Evolutionary conservation across 2,888 invertebrate species (phyloP), one percentile per base, ranked within the genome.

Genomic region (Aphelenchoides bicaudatus): DNA sequence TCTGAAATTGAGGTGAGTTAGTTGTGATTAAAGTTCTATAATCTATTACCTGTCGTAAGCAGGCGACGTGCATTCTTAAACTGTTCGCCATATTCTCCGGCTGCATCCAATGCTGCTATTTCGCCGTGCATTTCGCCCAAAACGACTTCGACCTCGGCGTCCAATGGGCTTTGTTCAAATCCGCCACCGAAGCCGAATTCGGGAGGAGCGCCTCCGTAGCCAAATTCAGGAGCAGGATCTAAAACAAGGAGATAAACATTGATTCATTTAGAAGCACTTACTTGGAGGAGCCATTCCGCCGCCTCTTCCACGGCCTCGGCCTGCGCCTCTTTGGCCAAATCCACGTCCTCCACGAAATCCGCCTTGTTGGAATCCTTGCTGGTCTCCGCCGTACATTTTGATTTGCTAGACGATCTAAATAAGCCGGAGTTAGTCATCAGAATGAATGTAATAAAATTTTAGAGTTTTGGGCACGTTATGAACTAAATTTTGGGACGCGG

Each of bases 131-230:
- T 77, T 54, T 77, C 77, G 21, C 73, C 56, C n/a, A 72, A 53
- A 10, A 77, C 77, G n/a, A 67, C 64, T 56, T 69, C 65, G 55
- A 77, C 71, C 56, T 77, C 77, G 19, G 74, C 73, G 50, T 77
- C 77, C 16, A 77, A 60, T 3, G 77, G 77, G 30, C 69, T 70
- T 30, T 66, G 56, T 61, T 55, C 39, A 28, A 39, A 57, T 2
- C 53, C 13, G 5, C 29, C 61, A 2, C 57, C 58, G 46, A 53
- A 56, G 16, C 47, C 61, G 8, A 54, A 55, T 21, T 54, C 61
- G 47, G 39, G 59, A 16, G 58, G 56, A 19, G 31, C 54, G 21
- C 48, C 21, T 13, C 62, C 62, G 46, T 58, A 63, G 10, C 58
- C 59, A 43, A 6, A n/a, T 34, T 10, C n/a, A n/a, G 10, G 34